Conservation (phyloP, 1,140 invertebrate genomes). For the Aphis craccivora region DNA sequence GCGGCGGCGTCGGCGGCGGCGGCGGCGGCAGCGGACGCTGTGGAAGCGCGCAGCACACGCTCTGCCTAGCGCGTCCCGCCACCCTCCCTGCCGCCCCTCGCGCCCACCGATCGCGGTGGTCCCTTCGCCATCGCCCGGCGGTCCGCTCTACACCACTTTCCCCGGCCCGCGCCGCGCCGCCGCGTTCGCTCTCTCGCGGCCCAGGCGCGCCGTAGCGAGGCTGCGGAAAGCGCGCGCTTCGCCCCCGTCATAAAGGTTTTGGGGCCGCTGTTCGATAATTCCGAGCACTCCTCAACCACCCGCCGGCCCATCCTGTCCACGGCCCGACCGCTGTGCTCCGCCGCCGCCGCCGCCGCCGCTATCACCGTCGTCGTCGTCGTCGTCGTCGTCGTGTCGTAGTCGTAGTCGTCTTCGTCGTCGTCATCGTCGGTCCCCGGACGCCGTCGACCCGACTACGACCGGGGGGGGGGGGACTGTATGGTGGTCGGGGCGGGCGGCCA, state of each 20-base stretch:
- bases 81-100: not conserved
- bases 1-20: constrained; percentile 39
- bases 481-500: not conserved
- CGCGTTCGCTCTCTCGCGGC: not conserved
- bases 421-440: not conserved
- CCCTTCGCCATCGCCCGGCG: constrained; percentile 28
- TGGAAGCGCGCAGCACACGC: constrained; percentile 22
- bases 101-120: not conserved
- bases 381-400: not conserved
- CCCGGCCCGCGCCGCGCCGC: not conserved
- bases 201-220: constrained; percentile 42
- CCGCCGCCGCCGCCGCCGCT: not conserved
- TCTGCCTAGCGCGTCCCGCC: not conserved
- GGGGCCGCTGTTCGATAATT: constrained; percentile 58
- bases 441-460: not conserved
- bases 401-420: not conserved
- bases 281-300: not conserved
- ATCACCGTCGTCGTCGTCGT: not conserved
- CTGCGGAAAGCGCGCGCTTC: constrained; percentile 38
- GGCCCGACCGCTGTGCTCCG: not conserved
- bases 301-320: no score
- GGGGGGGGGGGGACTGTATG: not conserved
- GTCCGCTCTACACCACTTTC: not conserved
- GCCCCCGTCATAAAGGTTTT: constrained; percentile 51
- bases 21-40: constrained; percentile 41